These are phyloP conservation scores for Selenia dentaria DNA, from an alignment of 2,888 invertebrate species.

Conservation along the genomic window DNA sequence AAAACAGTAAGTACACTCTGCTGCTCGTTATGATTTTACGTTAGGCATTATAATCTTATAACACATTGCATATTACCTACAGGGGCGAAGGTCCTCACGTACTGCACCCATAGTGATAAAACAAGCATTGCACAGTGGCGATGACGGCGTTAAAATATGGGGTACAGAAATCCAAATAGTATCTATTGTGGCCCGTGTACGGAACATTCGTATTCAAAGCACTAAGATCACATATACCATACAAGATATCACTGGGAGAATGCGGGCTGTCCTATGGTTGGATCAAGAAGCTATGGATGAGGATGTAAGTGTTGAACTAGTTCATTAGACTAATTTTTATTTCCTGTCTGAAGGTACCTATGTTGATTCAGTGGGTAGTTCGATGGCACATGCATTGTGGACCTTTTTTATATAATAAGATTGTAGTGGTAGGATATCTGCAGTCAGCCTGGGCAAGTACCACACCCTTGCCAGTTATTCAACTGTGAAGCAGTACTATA, in stretches of 20 bases:
- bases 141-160: conserved; percentile 80
- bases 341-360: too few species aligned
- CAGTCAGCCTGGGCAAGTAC: too few species aligned
- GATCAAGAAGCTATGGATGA: conserved; percentile 79
- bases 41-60: too few species aligned
- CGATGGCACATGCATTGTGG: too few species aligned
- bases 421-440: too few species aligned
- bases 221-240: conserved; percentile 80
- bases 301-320: conserved; percentile 64
- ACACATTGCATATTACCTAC: conserved; percentile 21
- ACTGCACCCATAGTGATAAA: conserved; percentile 78
- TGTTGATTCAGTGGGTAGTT: too few species aligned
- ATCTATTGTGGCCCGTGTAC: conserved; percentile 67
- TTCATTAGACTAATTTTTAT: too few species aligned
- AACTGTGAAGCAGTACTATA: too few species aligned
- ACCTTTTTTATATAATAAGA: too few species aligned
- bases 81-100: conserved; percentile 74
- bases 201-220: conserved; percentile 75
- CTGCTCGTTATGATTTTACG: too few species aligned
- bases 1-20: conserved; percentile 65
- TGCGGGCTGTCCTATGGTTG: conserved; percentile 77
- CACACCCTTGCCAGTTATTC: too few species aligned
- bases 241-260: conserved; percentile 79
- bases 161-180: conserved; percentile 79
- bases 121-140: conserved; percentile 75